phyloP scores from a whole-genome alignment of 2,888 invertebrate species.

The Digitonthophagus gazella region DNA sequence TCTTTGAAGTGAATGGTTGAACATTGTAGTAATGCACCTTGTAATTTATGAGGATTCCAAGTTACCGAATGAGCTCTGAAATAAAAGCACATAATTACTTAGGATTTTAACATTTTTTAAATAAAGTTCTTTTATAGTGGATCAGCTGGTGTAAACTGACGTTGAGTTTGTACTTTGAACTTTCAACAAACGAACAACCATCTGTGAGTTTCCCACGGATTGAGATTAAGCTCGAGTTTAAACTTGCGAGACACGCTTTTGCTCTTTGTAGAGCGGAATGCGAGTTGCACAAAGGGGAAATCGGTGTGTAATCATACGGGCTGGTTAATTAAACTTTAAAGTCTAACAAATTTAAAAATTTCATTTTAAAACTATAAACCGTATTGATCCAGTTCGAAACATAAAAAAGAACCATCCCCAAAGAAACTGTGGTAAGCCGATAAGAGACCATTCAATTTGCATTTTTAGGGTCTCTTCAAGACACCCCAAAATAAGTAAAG shows the following conservation, averaged over 20 bases:
- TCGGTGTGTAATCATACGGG: not conserved
- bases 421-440: not conserved
- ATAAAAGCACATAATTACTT: slow-evolving; percentile 35
- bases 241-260: slow-evolving; percentile 33
- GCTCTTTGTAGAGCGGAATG: slow-evolving; percentile 25
- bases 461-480: not conserved
- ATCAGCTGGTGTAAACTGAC: slow-evolving; percentile 17
- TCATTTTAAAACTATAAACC: not conserved
- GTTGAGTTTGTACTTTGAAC: slow-evolving; percentile 19
- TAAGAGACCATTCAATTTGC: not conserved
- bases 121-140: slow-evolving; percentile 7
- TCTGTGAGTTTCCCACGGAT: not conserved
- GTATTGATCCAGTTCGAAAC: not conserved
- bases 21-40: slow-evolving; percentile 96
- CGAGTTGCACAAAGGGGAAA: not conserved
- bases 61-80: slow-evolving; percentile 91
- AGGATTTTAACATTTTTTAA: not conserved
- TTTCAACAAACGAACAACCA: slow-evolving; percentile 18
- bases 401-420: not conserved
- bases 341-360: not conserved
- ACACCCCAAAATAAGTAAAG: not conserved
- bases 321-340: not conserved
- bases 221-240: slow-evolving; percentile 32
- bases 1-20: slow-evolving; percentile 96
- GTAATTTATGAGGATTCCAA: slow-evolving; percentile 99